Evolutionary conservation across 1,140 invertebrate species (phyloP).

Genomic region (Hetaerina americana): DNA sequence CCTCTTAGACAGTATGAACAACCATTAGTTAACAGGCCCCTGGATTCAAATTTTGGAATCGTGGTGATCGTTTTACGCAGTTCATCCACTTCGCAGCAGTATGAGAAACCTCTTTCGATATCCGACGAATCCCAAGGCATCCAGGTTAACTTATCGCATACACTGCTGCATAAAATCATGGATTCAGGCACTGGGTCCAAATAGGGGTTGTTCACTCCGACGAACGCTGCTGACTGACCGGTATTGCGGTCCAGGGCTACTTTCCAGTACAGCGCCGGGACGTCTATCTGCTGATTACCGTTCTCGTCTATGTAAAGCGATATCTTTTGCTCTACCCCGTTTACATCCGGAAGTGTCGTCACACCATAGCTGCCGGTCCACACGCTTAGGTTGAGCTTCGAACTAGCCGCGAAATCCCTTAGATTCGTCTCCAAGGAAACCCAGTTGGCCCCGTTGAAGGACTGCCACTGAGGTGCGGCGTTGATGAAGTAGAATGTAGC

Average conservation of each 20-base stretch:
- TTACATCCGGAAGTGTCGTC: too few relatives aligned
- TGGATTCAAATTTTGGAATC: too few relatives aligned
- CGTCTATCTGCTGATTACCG: conserved; percentile 30
- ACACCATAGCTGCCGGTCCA: too few relatives aligned
- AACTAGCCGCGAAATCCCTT: too few relatives aligned
- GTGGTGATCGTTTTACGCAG: too few relatives aligned
- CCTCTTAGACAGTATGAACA: too few relatives aligned
- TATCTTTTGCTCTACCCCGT: too few relatives aligned
- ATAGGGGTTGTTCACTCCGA: conserved; percentile 51
- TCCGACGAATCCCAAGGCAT: conserved; percentile 36
- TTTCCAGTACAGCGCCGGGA: conserved; percentile 47
- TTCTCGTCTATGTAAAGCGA: too few relatives aligned
- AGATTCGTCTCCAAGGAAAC: too few relatives aligned
- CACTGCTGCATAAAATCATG: conserved; percentile 23
- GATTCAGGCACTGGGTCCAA: conserved; percentile 14
- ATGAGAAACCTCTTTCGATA: conserved; percentile 43
- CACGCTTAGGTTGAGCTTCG: too few relatives aligned
- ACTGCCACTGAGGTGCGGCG: conserved; percentile 38
- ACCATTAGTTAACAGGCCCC: too few relatives aligned
- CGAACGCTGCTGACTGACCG: conserved; percentile 38
- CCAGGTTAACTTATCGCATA: conserved; percentile 35
- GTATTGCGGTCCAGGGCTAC: conserved; percentile 37
- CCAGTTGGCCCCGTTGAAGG: conserved; percentile 35
- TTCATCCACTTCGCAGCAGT: conserved; percentile 52
- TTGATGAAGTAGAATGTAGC: conserved; percentile 40